Percentiles rank a stretch among this genome's conserved stretches.
Evolutionary conservation across 2,113 vertebrate species (phyloP).

Genomic region (Irena cyanogastra): DNA sequence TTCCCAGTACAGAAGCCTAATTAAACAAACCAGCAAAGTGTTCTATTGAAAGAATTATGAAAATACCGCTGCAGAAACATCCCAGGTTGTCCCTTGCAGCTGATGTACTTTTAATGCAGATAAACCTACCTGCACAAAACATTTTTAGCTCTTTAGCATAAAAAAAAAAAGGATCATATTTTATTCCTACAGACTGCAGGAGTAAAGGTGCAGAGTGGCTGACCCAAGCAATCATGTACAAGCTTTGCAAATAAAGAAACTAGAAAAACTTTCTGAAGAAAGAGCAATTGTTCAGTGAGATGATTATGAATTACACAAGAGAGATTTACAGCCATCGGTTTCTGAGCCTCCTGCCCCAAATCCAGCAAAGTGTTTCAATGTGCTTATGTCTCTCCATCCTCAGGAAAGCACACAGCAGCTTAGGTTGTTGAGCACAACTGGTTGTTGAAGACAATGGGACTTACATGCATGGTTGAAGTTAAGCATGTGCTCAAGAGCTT

Average conservation of each 20-base stretch:
- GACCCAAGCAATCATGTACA: not conserved
- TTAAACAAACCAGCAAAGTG: conserved; percentile 25
- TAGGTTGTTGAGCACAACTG: conserved; percentile 27
- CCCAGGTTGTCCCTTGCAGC: not conserved
- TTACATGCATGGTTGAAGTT: conserved; percentile 11
- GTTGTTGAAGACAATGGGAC: conserved; percentile 26
- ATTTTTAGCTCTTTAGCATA: not conserved
- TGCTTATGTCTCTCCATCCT: not conserved
- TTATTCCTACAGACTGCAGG: not conserved
- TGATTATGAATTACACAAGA: conserved; percentile 23
- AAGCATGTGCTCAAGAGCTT: conserved; percentile 31
- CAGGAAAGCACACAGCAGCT: conserved; percentile 27
- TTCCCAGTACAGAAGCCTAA: conserved; percentile 24
- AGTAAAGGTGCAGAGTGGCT: not conserved
- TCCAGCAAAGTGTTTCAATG: not conserved
- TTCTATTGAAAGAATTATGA: not conserved
- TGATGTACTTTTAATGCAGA: conserved; percentile 15
- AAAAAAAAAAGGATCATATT: not conserved
- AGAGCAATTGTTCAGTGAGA: not conserved
- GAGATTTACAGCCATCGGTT: conserved; percentile 7
- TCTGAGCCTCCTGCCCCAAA: conserved; percentile 30
- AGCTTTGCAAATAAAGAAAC: conserved; percentile 24
- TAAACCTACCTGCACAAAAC: not conserved
- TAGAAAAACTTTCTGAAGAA: not conserved
- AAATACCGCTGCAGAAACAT: conserved; percentile 15